Conservation (phyloP, 2,797 vertebrate species). For the Thunnus albacares region DNA sequence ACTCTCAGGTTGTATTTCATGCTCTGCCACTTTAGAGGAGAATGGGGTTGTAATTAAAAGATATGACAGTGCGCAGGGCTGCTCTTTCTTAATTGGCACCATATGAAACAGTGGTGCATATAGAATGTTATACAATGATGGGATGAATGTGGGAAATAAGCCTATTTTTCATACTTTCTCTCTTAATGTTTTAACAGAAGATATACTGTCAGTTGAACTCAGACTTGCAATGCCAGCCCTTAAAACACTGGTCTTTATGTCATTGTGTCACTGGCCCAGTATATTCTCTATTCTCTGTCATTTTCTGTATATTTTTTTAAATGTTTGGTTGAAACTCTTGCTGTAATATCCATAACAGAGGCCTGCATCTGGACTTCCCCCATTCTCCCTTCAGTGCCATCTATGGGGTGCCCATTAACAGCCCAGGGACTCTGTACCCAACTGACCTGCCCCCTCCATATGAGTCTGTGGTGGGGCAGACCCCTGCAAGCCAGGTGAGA, state of each 20-base stretch:
- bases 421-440: conserved; percentile 93
- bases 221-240: background rate
- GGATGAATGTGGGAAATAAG: conserved; percentile 4
- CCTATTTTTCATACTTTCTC: conserved; percentile 30
- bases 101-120: conserved; percentile 58
- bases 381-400: conserved; percentile 93
- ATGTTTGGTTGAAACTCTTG: conserved; percentile 24
- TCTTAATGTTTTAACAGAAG: conserved; percentile 13
- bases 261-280: background rate
- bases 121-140: conserved; percentile 30
- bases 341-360: conserved; percentile 81
- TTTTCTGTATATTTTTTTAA: conserved; percentile 1
- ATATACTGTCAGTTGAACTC: background rate
- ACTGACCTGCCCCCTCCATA: conserved; percentile 97
- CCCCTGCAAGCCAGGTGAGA: conserved; percentile 92
- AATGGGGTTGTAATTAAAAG: conserved; percentile 82
- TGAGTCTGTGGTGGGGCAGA: conserved; percentile 93
- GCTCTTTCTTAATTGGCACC: conserved; percentile 72
- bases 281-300: background rate
- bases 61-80: conserved; percentile 69
- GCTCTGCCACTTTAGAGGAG: conserved; percentile 70
- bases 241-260: background rate
- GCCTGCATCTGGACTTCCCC: conserved; percentile 93
- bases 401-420: conserved; percentile 95
- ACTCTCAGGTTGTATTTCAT: conserved; percentile 79